Evolutionary conservation across 2,113 vertebrate genomes (phyloP).

Genomic region (Vanacampus margaritifer): DNA sequence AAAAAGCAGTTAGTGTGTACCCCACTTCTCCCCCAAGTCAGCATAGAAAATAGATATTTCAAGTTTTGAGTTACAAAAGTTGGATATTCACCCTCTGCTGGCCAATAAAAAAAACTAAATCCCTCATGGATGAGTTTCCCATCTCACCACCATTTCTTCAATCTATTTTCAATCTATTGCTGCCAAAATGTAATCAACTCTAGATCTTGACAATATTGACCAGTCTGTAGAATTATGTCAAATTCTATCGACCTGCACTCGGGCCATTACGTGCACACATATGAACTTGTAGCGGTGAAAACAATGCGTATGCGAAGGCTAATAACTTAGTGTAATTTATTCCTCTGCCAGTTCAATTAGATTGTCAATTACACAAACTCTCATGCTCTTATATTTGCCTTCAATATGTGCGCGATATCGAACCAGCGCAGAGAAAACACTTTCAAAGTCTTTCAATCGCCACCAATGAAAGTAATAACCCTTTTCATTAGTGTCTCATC

Average conservation of each 20-base stretch:
- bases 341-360: not conserved
- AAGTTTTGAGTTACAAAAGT: not conserved
- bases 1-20: too few species aligned
- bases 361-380: conserved; percentile 8
- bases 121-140: not conserved
- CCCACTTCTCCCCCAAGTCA: too few species aligned
- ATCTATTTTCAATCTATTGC: conserved; percentile 6
- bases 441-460: not conserved
- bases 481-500: conserved; percentile 1
- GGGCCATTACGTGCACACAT: not conserved
- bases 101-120: not conserved
- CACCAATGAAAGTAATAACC: not conserved
- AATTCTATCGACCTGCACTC: not conserved
- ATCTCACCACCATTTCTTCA: not conserved
- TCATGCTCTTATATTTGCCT: not conserved
- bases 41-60: not conserved
- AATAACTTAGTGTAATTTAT: not conserved
- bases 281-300: not conserved
- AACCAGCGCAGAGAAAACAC: not conserved
- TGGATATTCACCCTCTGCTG: not conserved
- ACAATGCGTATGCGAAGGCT: not conserved
- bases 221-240: conserved; percentile 4
- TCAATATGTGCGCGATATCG: not conserved
- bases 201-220: conserved; percentile 8
- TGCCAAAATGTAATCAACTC: conserved; percentile 6